Percentiles rank a stretch among this genome's conserved stretches.
Evolutionary conservation across 2,797 vertebrate genomes (phyloP).

Genomic region (Falco columbarius): DNA sequence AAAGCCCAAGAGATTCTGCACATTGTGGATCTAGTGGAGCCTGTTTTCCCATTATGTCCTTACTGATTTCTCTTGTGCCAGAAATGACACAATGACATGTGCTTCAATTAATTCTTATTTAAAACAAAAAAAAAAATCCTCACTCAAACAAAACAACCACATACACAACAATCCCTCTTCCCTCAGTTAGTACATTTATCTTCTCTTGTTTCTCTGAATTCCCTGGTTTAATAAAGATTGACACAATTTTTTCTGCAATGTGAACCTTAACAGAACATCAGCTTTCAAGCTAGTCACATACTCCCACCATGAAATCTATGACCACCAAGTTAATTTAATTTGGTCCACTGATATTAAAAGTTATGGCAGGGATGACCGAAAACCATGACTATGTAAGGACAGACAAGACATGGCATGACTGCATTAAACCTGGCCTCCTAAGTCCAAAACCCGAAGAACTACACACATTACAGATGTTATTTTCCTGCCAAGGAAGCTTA

Average conservation of each 20-base stretch:
- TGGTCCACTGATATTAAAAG: not conserved
- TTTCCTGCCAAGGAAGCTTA: not conserved
- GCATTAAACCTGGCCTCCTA: not conserved
- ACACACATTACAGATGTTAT: not conserved
- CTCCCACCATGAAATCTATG: not conserved
- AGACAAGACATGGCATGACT: not conserved
- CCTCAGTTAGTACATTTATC: not conserved
- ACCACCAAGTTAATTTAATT: not conserved
- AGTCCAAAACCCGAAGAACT: not conserved
- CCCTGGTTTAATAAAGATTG: not conserved
- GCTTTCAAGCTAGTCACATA: not conserved
- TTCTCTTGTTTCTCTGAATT: not conserved
- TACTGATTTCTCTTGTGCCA: not conserved
- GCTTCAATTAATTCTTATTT: not conserved
- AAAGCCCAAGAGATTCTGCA: not conserved
- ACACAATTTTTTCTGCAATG: not conserved
- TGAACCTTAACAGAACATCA: not conserved
- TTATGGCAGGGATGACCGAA: not conserved
- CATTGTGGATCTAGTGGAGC: not conserved
- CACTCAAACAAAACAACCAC: not conserved
- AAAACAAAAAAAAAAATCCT: too few species aligned
- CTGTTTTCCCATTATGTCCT: not conserved
- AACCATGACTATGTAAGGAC: not conserved
- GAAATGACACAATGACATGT: not conserved
- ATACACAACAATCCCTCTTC: not conserved